Percentiles rank a stretch among this genome's conserved stretches.
Conservation (phyloP, 2,888 invertebrate genomes). For the Halictus ligatus region DNA sequence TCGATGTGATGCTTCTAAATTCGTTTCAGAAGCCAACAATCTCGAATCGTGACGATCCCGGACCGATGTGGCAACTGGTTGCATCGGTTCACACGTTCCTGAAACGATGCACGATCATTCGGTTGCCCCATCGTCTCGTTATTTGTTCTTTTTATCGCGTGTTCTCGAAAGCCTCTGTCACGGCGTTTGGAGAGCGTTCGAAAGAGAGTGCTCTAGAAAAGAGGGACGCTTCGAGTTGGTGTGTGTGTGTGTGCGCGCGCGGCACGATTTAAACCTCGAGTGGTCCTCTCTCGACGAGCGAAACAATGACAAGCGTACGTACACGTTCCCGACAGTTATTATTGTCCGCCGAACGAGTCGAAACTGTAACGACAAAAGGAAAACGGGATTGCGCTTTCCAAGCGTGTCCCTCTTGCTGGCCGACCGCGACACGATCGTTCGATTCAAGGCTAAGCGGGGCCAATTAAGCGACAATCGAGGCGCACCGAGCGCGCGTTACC, state of each 20-base stretch:
- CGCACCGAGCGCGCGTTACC: background rate
- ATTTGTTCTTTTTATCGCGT: slow-evolving; percentile 29
- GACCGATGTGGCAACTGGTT: background rate
- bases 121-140: slow-evolving; percentile 31
- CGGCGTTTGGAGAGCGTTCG: background rate
- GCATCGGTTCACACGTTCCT: slow-evolving; percentile 20
- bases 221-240: background rate
- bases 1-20: background rate
- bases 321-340: background rate
- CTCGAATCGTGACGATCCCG: slow-evolving; percentile 4
- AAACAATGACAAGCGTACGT: background rate
- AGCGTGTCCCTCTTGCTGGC: slow-evolving; percentile 5
- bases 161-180: slow-evolving; percentile 23
- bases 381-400: slow-evolving; percentile 43
- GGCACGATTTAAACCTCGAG: slow-evolving; percentile 29
- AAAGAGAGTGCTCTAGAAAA: background rate
- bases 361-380: slow-evolving; percentile 28
- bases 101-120: slow-evolving; percentile 11
- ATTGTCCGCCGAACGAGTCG: slow-evolving; percentile 18
- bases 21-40: background rate
- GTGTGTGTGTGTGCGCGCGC: background rate
- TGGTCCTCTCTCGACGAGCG: slow-evolving; percentile 19
- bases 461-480: slow-evolving; percentile 47
- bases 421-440: slow-evolving; percentile 19
- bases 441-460: slow-evolving; percentile 41